Percentiles rank a stretch among this genome's conserved stretches.
phyloP scores from a whole-genome alignment of 2,888 invertebrate genomes.

The Eurytoma adleriae region DNA sequence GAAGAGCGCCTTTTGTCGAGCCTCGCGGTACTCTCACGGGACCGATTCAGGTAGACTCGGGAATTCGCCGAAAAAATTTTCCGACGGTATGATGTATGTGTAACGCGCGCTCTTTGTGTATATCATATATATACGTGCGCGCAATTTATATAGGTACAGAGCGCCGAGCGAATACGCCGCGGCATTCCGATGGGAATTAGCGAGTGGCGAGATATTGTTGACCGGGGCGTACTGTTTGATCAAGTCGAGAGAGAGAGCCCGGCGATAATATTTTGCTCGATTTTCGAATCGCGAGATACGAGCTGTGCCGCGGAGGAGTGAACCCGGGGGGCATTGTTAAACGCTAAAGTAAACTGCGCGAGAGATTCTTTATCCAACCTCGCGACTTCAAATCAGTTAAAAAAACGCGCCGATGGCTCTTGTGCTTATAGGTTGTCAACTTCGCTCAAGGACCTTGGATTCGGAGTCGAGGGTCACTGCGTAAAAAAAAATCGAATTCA shows the following conservation, averaged over 20 bases:
- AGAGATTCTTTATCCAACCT: too few relatives aligned
- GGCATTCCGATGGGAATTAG: too few relatives aligned
- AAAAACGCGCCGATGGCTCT: too few relatives aligned
- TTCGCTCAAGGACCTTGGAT: neutral
- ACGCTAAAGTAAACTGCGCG: neutral
- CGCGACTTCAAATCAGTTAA: too few relatives aligned
- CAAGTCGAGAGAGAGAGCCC: neutral
- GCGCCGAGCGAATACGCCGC: neutral
- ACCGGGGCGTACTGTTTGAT: neutral
- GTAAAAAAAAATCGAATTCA: too few relatives aligned
- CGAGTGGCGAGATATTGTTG: neutral
- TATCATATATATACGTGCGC: neutral
- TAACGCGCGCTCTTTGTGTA: neutral
- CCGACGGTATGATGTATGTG: neutral
- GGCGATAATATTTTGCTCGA: constrained; percentile 17
- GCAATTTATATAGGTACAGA: neutral
- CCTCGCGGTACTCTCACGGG: too few relatives aligned
- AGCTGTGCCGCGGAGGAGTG: neutral
- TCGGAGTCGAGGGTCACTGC: neutral
- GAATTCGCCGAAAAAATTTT: constrained; percentile 1
- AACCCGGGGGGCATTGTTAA: neutral
- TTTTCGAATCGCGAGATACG: neutral
- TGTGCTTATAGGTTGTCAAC: neutral
- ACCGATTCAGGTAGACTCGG: neutral
- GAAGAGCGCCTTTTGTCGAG: too few relatives aligned